Percentiles rank a stretch among this genome's conserved stretches.
Evolutionary conservation across 2,888 invertebrate species (phyloP).

Genomic region (Leptura quadrifasciata): DNA sequence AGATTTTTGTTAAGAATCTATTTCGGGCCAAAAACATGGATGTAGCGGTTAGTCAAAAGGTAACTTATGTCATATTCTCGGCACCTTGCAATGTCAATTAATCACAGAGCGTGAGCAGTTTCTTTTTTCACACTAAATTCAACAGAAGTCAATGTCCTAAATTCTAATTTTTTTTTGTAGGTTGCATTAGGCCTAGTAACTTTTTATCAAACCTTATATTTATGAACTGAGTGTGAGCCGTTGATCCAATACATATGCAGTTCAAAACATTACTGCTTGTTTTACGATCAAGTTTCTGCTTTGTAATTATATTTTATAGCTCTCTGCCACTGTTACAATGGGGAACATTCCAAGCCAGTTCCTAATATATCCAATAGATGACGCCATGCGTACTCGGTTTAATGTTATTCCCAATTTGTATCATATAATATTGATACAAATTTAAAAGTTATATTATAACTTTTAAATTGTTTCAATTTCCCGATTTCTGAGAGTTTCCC

Average conservation of each 20-base stretch:
- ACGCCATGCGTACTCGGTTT: too few relatives aligned
- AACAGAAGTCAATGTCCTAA: neutral
- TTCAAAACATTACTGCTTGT: neutral
- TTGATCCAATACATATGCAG: neutral
- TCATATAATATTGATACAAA: too few relatives aligned
- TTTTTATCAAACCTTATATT: neutral
- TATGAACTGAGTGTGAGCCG: conserved; percentile 4
- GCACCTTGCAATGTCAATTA: conserved; percentile 5
- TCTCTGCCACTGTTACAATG: neutral
- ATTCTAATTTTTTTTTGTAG: neutral
- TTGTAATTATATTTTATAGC: conserved; percentile 9
- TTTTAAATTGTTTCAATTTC: too few relatives aligned
- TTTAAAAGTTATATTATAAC: too few relatives aligned
- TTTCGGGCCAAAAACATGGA: neutral
- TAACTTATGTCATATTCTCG: neutral
- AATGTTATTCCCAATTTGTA: too few relatives aligned
- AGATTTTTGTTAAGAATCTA: too few relatives aligned
- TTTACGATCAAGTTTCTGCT: conserved; percentile 5
- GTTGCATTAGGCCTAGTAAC: neutral
- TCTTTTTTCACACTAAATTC: neutral
- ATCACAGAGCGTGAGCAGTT: neutral
- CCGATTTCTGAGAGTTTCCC: too few relatives aligned
- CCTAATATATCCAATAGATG: too few relatives aligned
- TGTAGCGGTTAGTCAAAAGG: conserved; percentile 4
- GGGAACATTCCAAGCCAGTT: too few relatives aligned